Evolutionary conservation across 2,113 vertebrate genomes (phyloP).

Genomic region (Chloroceryle aenea): DNA sequence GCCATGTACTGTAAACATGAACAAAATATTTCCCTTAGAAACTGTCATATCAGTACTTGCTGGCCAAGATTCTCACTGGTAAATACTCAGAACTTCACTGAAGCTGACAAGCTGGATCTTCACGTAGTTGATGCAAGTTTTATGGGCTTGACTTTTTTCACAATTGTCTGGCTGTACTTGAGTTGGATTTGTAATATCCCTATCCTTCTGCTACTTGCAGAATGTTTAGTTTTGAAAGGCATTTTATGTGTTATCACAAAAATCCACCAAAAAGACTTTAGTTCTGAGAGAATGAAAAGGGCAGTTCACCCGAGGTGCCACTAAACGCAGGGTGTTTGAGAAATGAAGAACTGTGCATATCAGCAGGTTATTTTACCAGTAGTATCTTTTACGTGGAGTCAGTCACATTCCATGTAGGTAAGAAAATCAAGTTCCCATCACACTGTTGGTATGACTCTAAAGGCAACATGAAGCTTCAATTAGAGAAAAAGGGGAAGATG

Average conservation of each 20-base stretch:
- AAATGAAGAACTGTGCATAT: background rate
- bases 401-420: background rate
- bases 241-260: background rate
- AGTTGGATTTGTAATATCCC: background rate
- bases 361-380: background rate
- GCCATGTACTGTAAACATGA: background rate
- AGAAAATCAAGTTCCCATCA: background rate
- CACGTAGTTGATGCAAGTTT: background rate
- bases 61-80: background rate
- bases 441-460: background rate
- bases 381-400: background rate
- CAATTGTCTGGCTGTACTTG: background rate
- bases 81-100: background rate
- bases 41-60: background rate
- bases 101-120: background rate
- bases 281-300: background rate
- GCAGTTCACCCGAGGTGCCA: background rate
- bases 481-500: background rate
- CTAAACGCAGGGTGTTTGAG: background rate
- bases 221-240: background rate
- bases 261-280: background rate
- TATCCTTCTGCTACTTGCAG: background rate
- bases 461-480: background rate
- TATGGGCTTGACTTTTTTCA: background rate
- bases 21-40: conserved; percentile 1